A percentile compares a stretch with the other conserved stretches of the same genome.
These are phyloP conservation scores for Papilio dardanus DNA, from an alignment of 1,140 invertebrate genomes.

Conservation along the genomic window DNA sequence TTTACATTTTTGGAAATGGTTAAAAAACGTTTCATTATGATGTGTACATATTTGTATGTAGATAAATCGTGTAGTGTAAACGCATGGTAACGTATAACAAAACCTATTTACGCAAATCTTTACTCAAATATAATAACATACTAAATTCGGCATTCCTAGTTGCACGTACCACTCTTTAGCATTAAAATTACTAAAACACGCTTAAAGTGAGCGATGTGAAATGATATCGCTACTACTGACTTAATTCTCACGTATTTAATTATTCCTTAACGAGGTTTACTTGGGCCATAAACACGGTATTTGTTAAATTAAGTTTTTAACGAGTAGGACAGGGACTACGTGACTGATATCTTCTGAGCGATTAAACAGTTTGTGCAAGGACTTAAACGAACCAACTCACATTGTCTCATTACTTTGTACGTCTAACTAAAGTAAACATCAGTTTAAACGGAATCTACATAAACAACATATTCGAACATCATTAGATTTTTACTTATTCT, in stretches of 20 bases:
- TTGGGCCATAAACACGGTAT: constrained; percentile 48
- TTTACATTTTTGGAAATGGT: too few species aligned
- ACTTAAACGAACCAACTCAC: constrained; percentile 40
- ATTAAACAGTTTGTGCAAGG: constrained; percentile 46
- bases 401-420: constrained; percentile 31
- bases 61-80: background rate
- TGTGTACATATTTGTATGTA: too few species aligned
- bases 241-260: constrained; percentile 48
- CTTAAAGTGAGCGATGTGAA: background rate
- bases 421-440: constrained; percentile 18
- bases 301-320: constrained; percentile 45
- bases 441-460: background rate
- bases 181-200: constrained; percentile 5
- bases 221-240: constrained; percentile 34
- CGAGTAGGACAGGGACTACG: constrained; percentile 47
- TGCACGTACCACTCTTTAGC: constrained; percentile 13
- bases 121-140: constrained; percentile 3
- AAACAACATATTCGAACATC: too few species aligned
- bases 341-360: constrained; percentile 53
- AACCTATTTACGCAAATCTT: background rate
- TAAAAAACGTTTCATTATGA: too few species aligned
- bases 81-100: background rate
- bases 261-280: constrained; percentile 47
- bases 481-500: background rate
- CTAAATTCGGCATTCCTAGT: constrained; percentile 20